Percentiles rank a stretch among this genome's conserved stretches.
phyloP scores from a whole-genome alignment of 2,113 vertebrate genomes.

The Ptilorrhoa leucosticta region DNA sequence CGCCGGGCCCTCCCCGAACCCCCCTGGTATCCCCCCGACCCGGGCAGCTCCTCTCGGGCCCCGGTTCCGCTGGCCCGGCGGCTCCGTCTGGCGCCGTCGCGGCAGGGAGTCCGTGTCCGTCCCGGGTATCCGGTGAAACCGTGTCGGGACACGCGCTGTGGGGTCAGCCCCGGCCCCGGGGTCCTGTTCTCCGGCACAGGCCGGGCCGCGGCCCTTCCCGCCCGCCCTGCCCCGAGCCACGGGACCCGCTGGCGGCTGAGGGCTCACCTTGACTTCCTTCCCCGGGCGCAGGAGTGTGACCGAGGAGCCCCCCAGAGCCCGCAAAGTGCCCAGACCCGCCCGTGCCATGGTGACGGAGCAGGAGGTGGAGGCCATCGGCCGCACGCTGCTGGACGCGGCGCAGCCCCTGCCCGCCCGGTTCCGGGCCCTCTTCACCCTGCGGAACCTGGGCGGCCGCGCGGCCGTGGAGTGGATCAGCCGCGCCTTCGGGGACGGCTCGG shows the following conservation, averaged over 20 bases:
- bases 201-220: background rate
- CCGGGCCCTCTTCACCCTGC: slow-evolving; percentile 91
- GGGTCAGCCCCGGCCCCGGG: no score
- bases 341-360: slow-evolving; percentile 53
- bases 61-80: background rate
- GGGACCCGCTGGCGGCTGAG: background rate
- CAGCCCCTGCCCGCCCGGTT: slow-evolving; percentile 81
- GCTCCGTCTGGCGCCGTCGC: background rate
- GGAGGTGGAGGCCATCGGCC: slow-evolving; percentile 77
- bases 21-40: no score
- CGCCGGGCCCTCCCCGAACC: no score
- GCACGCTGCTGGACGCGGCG: slow-evolving; percentile 71
- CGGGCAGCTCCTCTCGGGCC: background rate
- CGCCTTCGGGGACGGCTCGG: slow-evolving; percentile 85
- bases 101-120: rapidly evolving
- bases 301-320: background rate
- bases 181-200: background rate
- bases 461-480: slow-evolving; percentile 87
- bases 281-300: background rate
- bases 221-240: no score
- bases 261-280: background rate
- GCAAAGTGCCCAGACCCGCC: background rate
- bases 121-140: background rate
- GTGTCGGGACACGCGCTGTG: background rate
- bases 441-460: slow-evolving; percentile 78